A percentile compares a stretch with the other conserved stretches of the same genome.
phyloP scores from a whole-genome alignment of 2,113 vertebrate genomes.

The Callipepla californica region DNA sequence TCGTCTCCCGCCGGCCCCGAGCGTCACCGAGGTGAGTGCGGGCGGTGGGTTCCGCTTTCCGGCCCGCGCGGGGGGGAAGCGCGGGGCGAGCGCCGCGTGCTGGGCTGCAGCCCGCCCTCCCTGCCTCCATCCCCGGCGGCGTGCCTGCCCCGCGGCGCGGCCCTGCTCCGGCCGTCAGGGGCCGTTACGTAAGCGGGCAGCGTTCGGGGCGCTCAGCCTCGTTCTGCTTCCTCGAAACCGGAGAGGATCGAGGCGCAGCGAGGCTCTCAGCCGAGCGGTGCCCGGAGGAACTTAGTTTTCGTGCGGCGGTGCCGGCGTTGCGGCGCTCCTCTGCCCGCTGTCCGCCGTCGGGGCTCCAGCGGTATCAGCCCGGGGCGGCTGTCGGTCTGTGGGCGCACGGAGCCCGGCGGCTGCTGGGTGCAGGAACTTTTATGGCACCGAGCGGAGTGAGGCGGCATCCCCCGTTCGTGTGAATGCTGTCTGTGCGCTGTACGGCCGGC shows the following conservation, averaged over 20 bases:
- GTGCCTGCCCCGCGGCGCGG: too few relatives aligned
- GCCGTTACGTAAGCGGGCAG: background rate
- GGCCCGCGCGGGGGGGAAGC: too few relatives aligned
- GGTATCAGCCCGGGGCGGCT: background rate
- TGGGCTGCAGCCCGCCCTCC: too few relatives aligned
- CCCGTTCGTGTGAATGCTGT: conserved; percentile 36
- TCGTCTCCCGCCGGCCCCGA: too few relatives aligned
- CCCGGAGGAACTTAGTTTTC: background rate
- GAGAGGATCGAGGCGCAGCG: background rate
- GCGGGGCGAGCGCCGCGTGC: too few relatives aligned
- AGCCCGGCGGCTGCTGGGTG: conserved; percentile 12
- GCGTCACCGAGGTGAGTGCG: too few relatives aligned
- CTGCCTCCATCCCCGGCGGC: too few relatives aligned
- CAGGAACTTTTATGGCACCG: conserved; percentile 14
- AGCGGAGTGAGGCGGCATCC: background rate
- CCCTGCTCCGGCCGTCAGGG: too few relatives aligned
- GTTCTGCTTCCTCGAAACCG: background rate
- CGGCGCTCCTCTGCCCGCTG: background rate
- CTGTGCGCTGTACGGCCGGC: conserved; percentile 22
- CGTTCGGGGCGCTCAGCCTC: background rate
- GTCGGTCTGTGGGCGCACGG: background rate
- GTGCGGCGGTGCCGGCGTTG: background rate
- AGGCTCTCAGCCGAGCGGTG: background rate
- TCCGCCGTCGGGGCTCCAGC: background rate
- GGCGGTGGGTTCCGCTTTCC: too few relatives aligned